Conservation (phyloP, 1,140 invertebrate species). For the Drosophila kanapiae region DNA sequence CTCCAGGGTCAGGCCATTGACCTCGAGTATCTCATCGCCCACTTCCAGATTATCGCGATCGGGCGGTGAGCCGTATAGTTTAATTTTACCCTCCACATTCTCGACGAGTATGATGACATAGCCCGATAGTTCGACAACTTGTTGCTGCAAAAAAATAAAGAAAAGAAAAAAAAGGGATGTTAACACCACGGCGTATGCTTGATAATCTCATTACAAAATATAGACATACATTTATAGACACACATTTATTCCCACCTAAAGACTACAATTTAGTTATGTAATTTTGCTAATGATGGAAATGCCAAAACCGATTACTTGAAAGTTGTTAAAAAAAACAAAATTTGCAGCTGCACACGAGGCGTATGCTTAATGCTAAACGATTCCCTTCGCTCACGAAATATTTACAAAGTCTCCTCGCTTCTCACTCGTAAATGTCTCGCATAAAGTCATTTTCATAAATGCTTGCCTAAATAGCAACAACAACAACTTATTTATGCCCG, state of each 20-base stretch:
- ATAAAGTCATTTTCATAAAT: conserved; percentile 64
- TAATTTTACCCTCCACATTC: conserved; percentile 96
- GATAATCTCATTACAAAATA: neutral
- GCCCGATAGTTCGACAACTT: conserved; percentile 95
- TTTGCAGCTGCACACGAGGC: neutral
- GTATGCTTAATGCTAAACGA: conserved; percentile 30
- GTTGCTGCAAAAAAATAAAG: conserved; percentile 68
- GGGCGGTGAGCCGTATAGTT: conserved; percentile 97
- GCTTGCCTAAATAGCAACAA: conserved; percentile 41
- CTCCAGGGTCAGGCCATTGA: conserved; percentile 95
- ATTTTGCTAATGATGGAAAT: neutral
- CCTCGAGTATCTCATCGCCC: conserved; percentile 97
- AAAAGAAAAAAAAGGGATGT: neutral
- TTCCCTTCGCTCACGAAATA: conserved; percentile 30
- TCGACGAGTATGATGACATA: conserved; percentile 98
- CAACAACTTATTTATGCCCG: conserved; percentile 48
- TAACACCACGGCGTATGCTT: neutral
- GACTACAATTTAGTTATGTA: neutral
- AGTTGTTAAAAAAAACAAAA: neutral
- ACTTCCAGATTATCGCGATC: conserved; percentile 97
- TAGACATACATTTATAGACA: neutral
- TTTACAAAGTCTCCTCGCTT: conserved; percentile 24
- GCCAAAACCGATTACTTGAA: neutral
- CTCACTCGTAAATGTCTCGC: conserved; percentile 33
- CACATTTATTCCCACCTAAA: neutral